Evolutionary conservation across 2,888 invertebrate species (phyloP).

Genomic region (Drosophila putrida): DNA sequence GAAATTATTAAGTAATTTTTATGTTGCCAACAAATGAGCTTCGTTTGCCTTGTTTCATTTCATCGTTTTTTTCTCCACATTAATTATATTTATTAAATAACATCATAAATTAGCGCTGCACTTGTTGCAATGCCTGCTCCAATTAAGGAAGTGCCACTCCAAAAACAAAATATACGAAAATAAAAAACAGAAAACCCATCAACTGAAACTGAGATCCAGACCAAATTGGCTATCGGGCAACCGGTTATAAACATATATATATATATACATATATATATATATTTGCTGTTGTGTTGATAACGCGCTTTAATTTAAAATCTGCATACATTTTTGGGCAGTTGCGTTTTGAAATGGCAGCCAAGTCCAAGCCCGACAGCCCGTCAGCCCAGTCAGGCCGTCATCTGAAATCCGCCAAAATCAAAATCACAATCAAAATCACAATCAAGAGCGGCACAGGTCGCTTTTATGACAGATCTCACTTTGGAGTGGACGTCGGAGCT

Average conservation of each 20-base stretch:
- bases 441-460: constrained; percentile 69
- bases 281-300: constrained; percentile 59
- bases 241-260: constrained; percentile 59
- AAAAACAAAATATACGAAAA: constrained; percentile 34
- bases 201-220: constrained; percentile 51
- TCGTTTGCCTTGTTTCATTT: constrained; percentile 24
- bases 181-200: constrained; percentile 45
- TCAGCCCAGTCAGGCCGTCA: constrained; percentile 37
- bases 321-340: constrained; percentile 75
- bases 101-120: constrained; percentile 76
- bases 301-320: constrained; percentile 77
- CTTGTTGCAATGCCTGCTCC: constrained; percentile 72
- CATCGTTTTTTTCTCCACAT: constrained; percentile 37
- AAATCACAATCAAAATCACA: constrained; percentile 54
- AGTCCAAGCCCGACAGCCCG: constrained; percentile 25
- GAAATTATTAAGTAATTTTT: constrained; percentile 79
- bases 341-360: constrained; percentile 48
- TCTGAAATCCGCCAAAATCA: constrained; percentile 57
- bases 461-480: constrained; percentile 80
- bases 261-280: constrained; percentile 28
- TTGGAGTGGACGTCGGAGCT: constrained; percentile 73
- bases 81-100: constrained; percentile 79
- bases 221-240: constrained; percentile 71
- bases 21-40: constrained; percentile 57
- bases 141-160: constrained; percentile 78